These are phyloP conservation scores for Argyrosomus japonicus DNA, from an alignment of 2,113 vertebrate species.

Conservation along the genomic window DNA sequence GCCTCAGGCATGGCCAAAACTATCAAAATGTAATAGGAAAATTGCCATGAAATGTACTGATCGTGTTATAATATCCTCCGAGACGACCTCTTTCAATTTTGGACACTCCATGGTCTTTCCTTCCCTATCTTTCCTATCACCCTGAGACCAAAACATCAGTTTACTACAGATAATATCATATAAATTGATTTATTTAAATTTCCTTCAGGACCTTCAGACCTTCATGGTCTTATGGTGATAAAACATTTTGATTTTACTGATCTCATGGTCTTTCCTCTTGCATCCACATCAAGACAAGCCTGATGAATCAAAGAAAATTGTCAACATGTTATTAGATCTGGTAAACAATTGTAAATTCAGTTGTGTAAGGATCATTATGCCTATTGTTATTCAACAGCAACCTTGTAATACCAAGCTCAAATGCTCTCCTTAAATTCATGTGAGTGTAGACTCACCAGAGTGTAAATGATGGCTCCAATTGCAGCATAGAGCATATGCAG, in stretches of 20 bases:
- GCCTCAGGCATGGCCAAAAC: neutral
- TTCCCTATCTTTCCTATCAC: neutral
- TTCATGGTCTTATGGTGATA: neutral
- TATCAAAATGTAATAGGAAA: neutral
- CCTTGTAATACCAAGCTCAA: conserved; percentile 1
- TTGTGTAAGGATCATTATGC: neutral
- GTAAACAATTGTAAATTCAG: neutral
- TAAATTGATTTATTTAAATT: neutral
- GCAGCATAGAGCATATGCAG: conserved; percentile 96
- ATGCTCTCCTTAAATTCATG: conserved; percentile 1
- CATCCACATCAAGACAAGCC: neutral
- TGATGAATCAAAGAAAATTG: neutral
- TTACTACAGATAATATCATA: neutral
- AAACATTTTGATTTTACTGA: neutral
- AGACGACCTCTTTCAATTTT: neutral
- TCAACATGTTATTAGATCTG: neutral
- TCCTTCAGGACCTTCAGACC: too few species aligned
- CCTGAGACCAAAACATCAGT: conserved; percentile 5
- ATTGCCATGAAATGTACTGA: neutral
- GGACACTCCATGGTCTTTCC: neutral
- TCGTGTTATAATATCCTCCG: neutral
- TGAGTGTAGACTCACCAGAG: conserved; percentile 88
- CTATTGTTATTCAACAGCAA: conserved; percentile 10
- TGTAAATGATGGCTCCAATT: conserved; percentile 91
- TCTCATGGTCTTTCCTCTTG: neutral